Evolutionary conservation across 2,888 invertebrate species (phyloP), one percentile per base, ranked within the genome.

Genomic region (Amiota minor): DNA sequence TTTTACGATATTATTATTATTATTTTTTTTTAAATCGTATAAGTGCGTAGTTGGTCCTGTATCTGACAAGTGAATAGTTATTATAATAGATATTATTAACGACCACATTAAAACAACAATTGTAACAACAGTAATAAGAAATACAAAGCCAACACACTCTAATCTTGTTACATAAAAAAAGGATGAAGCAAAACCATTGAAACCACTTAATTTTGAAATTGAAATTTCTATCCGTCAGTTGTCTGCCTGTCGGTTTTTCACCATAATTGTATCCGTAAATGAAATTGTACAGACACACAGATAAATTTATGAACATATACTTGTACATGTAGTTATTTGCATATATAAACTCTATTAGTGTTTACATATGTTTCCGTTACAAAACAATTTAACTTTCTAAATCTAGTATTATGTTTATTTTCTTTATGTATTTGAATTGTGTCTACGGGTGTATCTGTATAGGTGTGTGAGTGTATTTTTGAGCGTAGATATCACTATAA

Each of bases 301-400:
- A 59, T 18, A 18, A n/a, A n/a, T n/a, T n/a, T n/a, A n/a, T n/a
- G n/a, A n/a, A n/a, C n/a, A n/a, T n/a, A n/a, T n/a, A n/a, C n/a
- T n/a, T n/a, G n/a, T n/a, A n/a, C n/a, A n/a, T 74, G 56, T 75
- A 70, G 72, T 65, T 73, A 74, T 68, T 76, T 76, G 81, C 76
- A 65, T 83, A 77, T 81, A 80, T 84, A 83, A 84, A 83, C 83
- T 82, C 83, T 83, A 81, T 83, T 82, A 84, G 83, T 80, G 82
- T 78, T 83, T 83, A 83, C 82, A 84, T 84, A 80, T 84, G 82
- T 83, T 82, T 74, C 74, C 69, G 73, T 74, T 74, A 73, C 80
- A 75, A 79, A 84, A 84, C 82, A 83, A 80, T 83, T 83, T 82
- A 80, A 83, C 83, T 83, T 80, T 77, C 16, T 55, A 4, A 55